Conservation (phyloP, 2,888 invertebrate genomes). For the Thyatira batis region DNA sequence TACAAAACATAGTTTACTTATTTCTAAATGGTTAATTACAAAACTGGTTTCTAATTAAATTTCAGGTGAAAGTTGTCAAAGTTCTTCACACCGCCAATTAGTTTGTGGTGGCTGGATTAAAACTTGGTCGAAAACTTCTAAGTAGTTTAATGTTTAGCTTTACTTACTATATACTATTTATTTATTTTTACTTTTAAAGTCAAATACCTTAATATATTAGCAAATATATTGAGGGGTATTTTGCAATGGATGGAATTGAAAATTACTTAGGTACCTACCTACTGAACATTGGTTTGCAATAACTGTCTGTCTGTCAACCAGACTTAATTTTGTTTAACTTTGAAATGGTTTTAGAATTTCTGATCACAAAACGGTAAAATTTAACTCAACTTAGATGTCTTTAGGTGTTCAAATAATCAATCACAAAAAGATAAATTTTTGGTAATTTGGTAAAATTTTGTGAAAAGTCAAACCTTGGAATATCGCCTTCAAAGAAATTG, state of each 20-base stretch:
- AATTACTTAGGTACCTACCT: too few relatives aligned
- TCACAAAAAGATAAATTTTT: too few relatives aligned
- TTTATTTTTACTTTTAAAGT: neutral
- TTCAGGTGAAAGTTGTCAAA: neutral
- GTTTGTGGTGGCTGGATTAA: conserved; percentile 13
- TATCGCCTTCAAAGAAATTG: conserved; percentile 91
- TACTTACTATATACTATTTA: neutral
- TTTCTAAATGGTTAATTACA: neutral
- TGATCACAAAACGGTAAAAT: neutral
- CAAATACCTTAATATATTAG: too few relatives aligned
- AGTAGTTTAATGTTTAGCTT: conserved; percentile 6
- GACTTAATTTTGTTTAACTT: neutral
- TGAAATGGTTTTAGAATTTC: neutral
- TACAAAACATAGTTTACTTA: neutral
- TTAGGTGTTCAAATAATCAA: neutral
- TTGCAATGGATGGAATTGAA: too few relatives aligned
- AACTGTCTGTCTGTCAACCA: neutral
- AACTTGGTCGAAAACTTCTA: conserved; percentile 19
- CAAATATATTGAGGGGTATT: too few relatives aligned
- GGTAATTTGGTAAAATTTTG: too few relatives aligned
- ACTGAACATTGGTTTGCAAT: neutral
- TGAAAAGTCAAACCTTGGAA: conserved; percentile 71
- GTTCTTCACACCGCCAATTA: neutral
- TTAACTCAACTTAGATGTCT: neutral
- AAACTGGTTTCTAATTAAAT: neutral